Evolutionary conservation across 2,888 invertebrate genomes (phyloP).

Genomic region (Caenorhabditis macrosperma): DNA sequence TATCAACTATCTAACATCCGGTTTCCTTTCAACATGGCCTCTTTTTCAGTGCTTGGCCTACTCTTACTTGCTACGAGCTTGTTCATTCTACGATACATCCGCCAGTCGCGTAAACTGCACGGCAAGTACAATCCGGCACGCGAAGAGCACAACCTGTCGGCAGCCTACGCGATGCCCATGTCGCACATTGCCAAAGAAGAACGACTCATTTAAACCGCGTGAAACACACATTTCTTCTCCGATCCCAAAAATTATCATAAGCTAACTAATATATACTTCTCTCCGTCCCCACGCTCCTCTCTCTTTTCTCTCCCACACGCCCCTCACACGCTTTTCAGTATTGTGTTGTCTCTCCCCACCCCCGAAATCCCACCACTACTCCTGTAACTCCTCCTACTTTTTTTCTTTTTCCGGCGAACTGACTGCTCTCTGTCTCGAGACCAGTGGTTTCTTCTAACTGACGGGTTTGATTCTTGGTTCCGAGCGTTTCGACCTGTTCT

Average conservation of each 20-base stretch:
- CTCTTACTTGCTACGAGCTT: slow-evolving; percentile 66
- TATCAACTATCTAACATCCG: background rate
- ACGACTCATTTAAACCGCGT: slow-evolving; percentile 70
- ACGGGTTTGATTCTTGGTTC: slow-evolving; percentile 32
- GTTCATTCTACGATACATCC: slow-evolving; percentile 73
- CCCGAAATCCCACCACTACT: slow-evolving; percentile 6
- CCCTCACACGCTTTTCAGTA: slow-evolving; percentile 57
- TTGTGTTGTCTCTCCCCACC: slow-evolving; percentile 42
- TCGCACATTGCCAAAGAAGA: slow-evolving; percentile 75
- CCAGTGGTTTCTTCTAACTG: slow-evolving; percentile 39
- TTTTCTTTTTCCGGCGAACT: slow-evolving; percentile 49
- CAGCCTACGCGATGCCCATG: slow-evolving; percentile 76
- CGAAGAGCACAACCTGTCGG: slow-evolving; percentile 73
- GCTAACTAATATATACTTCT: slow-evolving; percentile 17
- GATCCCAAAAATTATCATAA: slow-evolving; percentile 18
- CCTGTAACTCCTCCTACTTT: slow-evolving; percentile 35
- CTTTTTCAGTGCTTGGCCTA: slow-evolving; percentile 67
- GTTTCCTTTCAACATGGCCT: background rate
- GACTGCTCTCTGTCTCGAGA: slow-evolving; percentile 38
- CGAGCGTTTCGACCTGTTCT: background rate
- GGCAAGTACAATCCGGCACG: slow-evolving; percentile 78
- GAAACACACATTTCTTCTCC: slow-evolving; percentile 3
- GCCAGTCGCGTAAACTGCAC: slow-evolving; percentile 70
- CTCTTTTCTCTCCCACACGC: slow-evolving; percentile 9
- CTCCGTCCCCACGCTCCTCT: too few species aligned